phyloP scores from a whole-genome alignment of 2,888 invertebrate species.

The Rhorus exstirpatorius region DNA sequence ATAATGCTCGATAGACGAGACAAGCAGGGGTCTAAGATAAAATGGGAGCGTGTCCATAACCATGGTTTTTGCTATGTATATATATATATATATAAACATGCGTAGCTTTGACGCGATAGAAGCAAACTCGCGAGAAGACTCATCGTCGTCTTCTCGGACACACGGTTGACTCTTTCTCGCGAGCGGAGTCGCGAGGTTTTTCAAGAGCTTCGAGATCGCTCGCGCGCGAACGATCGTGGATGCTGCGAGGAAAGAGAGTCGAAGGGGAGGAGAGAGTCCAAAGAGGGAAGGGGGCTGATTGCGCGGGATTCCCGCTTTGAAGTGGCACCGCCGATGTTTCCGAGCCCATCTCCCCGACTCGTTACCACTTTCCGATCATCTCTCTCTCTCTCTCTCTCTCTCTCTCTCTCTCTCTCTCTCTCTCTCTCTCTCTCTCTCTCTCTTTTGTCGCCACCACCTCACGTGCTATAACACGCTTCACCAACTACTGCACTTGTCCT shows the following conservation, averaged over 20 bases:
- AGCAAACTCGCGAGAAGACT: conserved; percentile 45
- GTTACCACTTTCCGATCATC: conserved; percentile 80
- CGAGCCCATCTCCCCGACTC: conserved; percentile 80
- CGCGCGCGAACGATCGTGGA: conserved; percentile 47
- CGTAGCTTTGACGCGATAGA: conserved; percentile 49
- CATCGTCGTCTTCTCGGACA: conserved; percentile 20
- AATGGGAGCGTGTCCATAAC: conserved; percentile 40
- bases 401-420: conserved; percentile 19
- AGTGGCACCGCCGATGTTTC: conserved; percentile 84
- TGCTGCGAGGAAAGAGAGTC: conserved; percentile 68
- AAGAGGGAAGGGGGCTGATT: conserved; percentile 79
- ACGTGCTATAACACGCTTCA: conserved; percentile 21
- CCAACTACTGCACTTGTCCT: conserved; percentile 40
- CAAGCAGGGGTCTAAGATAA: neutral
- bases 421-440: conserved; percentile 19
- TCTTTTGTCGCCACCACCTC: conserved; percentile 43
- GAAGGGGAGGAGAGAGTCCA: conserved; percentile 25
- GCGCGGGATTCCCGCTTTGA: conserved; percentile 85
- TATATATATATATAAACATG: conserved; percentile 41
- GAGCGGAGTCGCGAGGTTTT: conserved; percentile 79
- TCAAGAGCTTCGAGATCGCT: conserved; percentile 76
- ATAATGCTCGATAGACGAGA: neutral
- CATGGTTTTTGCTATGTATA: conserved; percentile 25
- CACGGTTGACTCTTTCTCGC: conserved; percentile 54
- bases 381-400: conserved; percentile 15